Conservation (phyloP, 2,113 vertebrate genomes). For the Leiothrix lutea region DNA sequence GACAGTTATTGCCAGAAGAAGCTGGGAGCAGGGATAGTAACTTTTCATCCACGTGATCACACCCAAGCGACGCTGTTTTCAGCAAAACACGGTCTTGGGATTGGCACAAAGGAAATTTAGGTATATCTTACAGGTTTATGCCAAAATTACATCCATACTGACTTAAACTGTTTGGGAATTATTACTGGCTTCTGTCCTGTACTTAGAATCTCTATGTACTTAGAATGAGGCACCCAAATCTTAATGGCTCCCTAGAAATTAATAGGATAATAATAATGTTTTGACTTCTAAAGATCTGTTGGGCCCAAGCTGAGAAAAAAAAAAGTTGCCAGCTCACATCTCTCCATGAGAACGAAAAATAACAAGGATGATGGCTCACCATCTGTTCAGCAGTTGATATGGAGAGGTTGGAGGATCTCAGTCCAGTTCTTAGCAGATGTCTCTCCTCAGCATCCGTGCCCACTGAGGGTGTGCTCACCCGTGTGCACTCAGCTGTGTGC, state of each 20-base stretch:
- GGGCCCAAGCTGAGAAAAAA: constrained; percentile 23
- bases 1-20: neutral
- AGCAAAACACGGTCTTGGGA: neutral
- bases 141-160: neutral
- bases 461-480: neutral
- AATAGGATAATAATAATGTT: neutral
- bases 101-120: neutral
- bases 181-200: neutral
- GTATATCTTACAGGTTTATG: neutral
- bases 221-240: neutral
- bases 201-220: neutral
- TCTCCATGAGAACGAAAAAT: neutral
- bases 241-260: neutral
- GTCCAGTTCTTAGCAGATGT: neutral
- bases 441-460: neutral
- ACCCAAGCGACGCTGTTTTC: fast-evolving
- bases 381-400: neutral
- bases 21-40: neutral
- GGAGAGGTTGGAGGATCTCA: neutral
- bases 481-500: neutral
- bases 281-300: constrained; percentile 26
- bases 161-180: neutral
- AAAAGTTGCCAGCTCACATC: neutral
- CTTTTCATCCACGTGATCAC: neutral
- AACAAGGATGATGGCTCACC: neutral